Percentiles rank a stretch among this genome's conserved stretches.
These are phyloP conservation scores for Clostera curtula DNA, from an alignment of 2,888 invertebrate species.

Conservation along the genomic window DNA sequence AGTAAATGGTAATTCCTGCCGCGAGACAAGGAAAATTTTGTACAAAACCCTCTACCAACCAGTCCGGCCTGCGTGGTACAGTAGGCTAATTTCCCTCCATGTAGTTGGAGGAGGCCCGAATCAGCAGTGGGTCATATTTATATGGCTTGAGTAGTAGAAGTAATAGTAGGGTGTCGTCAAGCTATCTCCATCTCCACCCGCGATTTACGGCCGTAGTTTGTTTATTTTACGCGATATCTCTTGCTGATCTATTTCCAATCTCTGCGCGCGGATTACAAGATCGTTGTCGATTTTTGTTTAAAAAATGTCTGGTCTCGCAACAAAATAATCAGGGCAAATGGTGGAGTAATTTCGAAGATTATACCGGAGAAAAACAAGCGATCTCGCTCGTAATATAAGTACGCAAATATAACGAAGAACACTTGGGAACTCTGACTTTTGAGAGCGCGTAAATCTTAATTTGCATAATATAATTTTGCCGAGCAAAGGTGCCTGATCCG, in stretches of 20 bases:
- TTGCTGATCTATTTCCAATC: conserved; percentile 3
- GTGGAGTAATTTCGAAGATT: conserved; percentile 15
- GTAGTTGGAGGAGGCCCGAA: too few relatives aligned
- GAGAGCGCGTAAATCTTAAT: conserved; percentile 40
- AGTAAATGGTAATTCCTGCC: too few relatives aligned
- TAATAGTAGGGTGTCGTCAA: too few relatives aligned
- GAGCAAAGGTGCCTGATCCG: conserved; percentile 35
- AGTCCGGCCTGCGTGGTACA: too few relatives aligned
- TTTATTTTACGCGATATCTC: conserved; percentile 10
- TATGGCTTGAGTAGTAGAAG: too few relatives aligned
- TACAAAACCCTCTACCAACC: too few relatives aligned
- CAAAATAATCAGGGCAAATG: conserved; percentile 7
- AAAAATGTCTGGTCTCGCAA: conserved; percentile 3
- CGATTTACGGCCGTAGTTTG: too few relatives aligned
- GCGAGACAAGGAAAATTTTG: too few relatives aligned
- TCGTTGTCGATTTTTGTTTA: not conserved
- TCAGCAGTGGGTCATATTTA: too few relatives aligned
- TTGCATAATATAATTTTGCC: conserved; percentile 44
- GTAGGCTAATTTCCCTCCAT: too few relatives aligned
- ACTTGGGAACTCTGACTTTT: conserved; percentile 28
- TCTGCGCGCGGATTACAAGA: not conserved
- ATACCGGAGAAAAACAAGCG: conserved; percentile 16
- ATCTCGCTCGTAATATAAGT: conserved; percentile 12
- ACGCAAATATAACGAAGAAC: conserved; percentile 18
- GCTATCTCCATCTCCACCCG: too few relatives aligned